Evolutionary conservation across 1,140 invertebrate species (phyloP).

Genomic region (Eumaeus atala): DNA sequence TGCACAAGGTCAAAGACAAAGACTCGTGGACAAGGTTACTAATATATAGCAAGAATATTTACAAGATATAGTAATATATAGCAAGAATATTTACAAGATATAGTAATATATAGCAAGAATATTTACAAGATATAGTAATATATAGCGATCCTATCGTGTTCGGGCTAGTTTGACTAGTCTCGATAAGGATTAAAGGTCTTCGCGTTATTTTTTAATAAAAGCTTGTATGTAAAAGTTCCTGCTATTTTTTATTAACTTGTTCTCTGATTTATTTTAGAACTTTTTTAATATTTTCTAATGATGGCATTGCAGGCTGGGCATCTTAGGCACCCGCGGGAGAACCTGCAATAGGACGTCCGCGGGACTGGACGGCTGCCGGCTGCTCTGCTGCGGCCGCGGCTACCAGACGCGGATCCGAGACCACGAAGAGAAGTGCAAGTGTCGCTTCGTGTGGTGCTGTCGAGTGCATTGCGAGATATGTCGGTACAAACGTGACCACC

Average conservation of each 20-base stretch:
- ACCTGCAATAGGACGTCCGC: slow-evolving; percentile 87
- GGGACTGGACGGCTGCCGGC: slow-evolving; percentile 86
- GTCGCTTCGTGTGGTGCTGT: slow-evolving; percentile 96
- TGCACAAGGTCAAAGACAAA: no score
- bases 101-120: no score
- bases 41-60: no score
- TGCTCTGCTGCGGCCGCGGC: slow-evolving; percentile 93
- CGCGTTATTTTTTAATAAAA: no score
- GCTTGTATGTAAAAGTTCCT: no score
- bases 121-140: no score
- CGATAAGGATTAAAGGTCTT: no score
- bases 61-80: no score
- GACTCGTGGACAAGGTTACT: no score
- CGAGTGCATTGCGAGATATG: slow-evolving; percentile 91
- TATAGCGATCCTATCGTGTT: no score
- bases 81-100: no score
- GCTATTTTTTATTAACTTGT: slow-evolving; percentile 9
- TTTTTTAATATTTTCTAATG: slow-evolving; percentile 1
- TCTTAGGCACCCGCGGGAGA: slow-evolving; percentile 88
- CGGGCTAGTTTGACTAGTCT: no score
- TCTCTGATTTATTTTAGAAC: background rate
- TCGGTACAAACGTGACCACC: slow-evolving; percentile 84
- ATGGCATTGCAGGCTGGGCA: slow-evolving; percentile 79
- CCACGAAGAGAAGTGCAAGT: slow-evolving; percentile 93
- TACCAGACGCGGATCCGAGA: slow-evolving; percentile 91